A percentile compares a stretch with the other conserved stretches of the same genome.
Conservation (phyloP, 2,797 vertebrate species). For the Coreius guichenoti region DNA sequence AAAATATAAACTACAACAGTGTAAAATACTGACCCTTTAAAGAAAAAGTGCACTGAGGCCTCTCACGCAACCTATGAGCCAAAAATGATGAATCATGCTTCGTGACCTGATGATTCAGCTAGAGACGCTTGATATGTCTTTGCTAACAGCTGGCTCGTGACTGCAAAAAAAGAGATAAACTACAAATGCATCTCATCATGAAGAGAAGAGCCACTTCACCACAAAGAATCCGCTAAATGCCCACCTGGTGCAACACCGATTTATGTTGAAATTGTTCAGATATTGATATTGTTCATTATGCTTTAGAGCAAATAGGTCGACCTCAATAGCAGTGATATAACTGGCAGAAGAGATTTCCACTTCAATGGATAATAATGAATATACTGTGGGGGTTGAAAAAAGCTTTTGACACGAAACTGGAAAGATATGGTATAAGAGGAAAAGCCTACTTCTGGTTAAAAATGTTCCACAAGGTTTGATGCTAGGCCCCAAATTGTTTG, state of each 20-base stretch:
- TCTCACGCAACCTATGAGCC: background rate
- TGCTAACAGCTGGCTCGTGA: slow-evolving; percentile 33
- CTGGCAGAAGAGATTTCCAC: too few relatives aligned
- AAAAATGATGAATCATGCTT: slow-evolving; percentile 26
- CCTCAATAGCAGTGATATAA: too few relatives aligned
- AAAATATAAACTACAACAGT: background rate
- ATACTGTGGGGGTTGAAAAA: too few relatives aligned
- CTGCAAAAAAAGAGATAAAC: background rate
- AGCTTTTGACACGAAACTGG: too few relatives aligned
- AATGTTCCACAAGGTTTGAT: background rate
- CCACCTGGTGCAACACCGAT: background rate
- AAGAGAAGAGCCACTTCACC: slow-evolving; percentile 10
- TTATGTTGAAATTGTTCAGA: background rate
- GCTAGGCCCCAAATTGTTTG: background rate
- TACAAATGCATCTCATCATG: slow-evolving; percentile 3
- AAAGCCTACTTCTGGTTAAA: too few relatives aligned
- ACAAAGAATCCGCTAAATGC: background rate
- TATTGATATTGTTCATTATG: too few relatives aligned
- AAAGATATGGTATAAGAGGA: too few relatives aligned
- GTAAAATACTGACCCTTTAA: background rate
- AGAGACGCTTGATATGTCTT: background rate
- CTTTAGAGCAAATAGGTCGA: too few relatives aligned
- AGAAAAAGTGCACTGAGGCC: background rate
- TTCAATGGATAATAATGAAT: too few relatives aligned
- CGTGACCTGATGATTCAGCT: slow-evolving; percentile 27